Evolutionary conservation across 2,888 invertebrate species (phyloP).

Genomic region (Seira musarum): DNA sequence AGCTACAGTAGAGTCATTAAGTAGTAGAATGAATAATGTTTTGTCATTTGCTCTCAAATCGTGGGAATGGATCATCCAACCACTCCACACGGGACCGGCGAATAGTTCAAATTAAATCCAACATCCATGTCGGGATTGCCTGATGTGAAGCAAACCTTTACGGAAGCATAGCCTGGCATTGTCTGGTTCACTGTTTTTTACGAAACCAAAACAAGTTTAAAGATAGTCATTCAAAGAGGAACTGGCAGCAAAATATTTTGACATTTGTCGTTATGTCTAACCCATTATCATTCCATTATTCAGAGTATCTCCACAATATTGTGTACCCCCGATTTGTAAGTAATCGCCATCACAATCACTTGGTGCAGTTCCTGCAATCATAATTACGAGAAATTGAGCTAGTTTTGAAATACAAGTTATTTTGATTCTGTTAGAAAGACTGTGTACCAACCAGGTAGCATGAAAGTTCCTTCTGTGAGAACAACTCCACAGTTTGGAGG

Average conservation of each 20-base stretch:
- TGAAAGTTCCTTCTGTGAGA: slow-evolving; percentile 63
- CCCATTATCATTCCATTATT: slow-evolving; percentile 61
- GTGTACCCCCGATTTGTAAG: slow-evolving; percentile 45
- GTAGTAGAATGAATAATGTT: no score
- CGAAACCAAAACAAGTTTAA: neutral
- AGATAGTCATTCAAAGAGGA: neutral
- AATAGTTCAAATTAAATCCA: slow-evolving; percentile 82
- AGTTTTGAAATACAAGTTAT: no score
- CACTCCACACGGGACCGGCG: slow-evolving; percentile 78
- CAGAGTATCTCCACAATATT: slow-evolving; percentile 66
- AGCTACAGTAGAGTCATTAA: no score
- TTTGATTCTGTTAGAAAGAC: no score
- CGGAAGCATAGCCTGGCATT: slow-evolving; percentile 29
- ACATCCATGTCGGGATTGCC: slow-evolving; percentile 64
- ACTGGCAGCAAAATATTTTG: slow-evolving; percentile 12
- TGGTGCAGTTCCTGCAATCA: slow-evolving; percentile 61
- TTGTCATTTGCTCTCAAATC: neutral
- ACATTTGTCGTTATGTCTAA: slow-evolving; percentile 16
- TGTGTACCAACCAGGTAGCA: slow-evolving; percentile 59
- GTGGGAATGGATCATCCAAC: neutral
- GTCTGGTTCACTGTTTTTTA: slow-evolving; percentile 49
- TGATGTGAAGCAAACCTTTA: slow-evolving; percentile 54
- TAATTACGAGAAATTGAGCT: no score
- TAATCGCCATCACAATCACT: slow-evolving; percentile 60
- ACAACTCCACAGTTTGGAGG: slow-evolving; percentile 65